Percentiles rank a stretch among this genome's conserved stretches.
These are phyloP conservation scores for Aquatica leii DNA, from an alignment of 2,888 invertebrate species.

Conservation along the genomic window DNA sequence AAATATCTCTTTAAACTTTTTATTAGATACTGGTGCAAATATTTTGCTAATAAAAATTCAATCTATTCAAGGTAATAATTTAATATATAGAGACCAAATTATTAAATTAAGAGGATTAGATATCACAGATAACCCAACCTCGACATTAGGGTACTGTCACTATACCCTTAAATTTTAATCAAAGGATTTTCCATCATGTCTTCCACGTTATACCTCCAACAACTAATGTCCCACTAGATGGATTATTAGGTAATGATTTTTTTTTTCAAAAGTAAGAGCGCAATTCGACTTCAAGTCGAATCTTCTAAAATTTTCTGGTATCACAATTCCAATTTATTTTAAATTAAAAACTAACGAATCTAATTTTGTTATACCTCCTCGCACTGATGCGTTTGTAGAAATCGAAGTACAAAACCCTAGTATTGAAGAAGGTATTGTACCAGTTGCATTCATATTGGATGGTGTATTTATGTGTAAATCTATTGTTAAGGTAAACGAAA, in stretches of 20 bases:
- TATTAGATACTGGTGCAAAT: conserved; percentile 7
- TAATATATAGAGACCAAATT: not conserved
- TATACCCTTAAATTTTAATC: not conserved
- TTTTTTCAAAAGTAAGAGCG: not conserved
- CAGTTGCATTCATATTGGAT: not conserved
- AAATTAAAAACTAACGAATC: not conserved
- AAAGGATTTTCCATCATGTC: not conserved
- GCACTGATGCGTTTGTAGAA: not conserved
- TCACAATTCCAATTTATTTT: conserved; percentile 3
- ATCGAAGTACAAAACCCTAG: not conserved
- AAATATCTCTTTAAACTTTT: not conserved
- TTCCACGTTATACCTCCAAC: not conserved
- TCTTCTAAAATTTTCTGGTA: not conserved
- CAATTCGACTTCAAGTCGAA: conserved; percentile 2
- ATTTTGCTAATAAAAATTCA: not conserved
- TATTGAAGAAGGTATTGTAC: conserved; percentile 14
- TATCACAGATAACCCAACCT: not conserved
- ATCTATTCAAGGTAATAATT: not conserved
- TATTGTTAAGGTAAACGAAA: not conserved
- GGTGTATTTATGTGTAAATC: not conserved
- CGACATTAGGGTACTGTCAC: not conserved
- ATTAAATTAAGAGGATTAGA: not conserved
- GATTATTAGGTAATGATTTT: conserved; percentile 9
- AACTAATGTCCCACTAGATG: conserved; percentile 2
- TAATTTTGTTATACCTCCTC: not conserved